A percentile compares a stretch with the other conserved stretches of the same genome.
Evolutionary conservation across 2,888 invertebrate species (phyloP).

Genomic region (Halictus ligatus): DNA sequence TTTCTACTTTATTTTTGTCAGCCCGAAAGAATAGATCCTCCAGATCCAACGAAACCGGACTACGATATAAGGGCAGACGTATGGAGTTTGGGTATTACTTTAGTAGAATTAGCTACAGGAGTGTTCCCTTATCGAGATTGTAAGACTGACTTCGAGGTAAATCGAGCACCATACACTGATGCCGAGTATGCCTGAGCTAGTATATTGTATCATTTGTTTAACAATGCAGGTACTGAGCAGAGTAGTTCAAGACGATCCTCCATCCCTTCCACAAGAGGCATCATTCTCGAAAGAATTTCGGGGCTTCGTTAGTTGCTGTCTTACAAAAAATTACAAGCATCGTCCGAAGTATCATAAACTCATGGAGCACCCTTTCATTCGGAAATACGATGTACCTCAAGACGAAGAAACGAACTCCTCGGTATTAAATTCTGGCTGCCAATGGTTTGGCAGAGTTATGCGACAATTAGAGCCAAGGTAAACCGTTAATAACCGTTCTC

Average conservation of each 20-base stretch:
- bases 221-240: conserved; percentile 84
- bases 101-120: conserved; percentile 98
- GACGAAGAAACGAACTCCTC: conserved; percentile 74
- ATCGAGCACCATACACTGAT: neutral
- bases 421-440: conserved; percentile 77
- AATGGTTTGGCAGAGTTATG: conserved; percentile 92
- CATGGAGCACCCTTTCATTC: conserved; percentile 94
- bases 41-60: conserved; percentile 95
- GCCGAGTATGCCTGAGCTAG: neutral
- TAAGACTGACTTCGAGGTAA: conserved; percentile 98
- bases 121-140: conserved; percentile 97
- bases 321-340: conserved; percentile 96
- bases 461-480: conserved; percentile 85
- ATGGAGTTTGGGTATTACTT: conserved; percentile 98
- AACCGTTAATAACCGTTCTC: conserved; percentile 53
- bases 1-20: conserved; percentile 81
- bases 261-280: conserved; percentile 91
- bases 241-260: conserved; percentile 95
- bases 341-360: conserved; percentile 97
- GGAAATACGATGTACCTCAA: conserved; percentile 87
- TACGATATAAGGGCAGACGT: conserved; percentile 99
- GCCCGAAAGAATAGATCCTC: conserved; percentile 98
- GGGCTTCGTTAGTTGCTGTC: conserved; percentile 95
- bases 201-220: conserved; percentile 28
- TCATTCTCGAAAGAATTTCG: conserved; percentile 94